Conservation (phyloP, 2,797 vertebrate species). For the Chrysolophus pictus region DNA sequence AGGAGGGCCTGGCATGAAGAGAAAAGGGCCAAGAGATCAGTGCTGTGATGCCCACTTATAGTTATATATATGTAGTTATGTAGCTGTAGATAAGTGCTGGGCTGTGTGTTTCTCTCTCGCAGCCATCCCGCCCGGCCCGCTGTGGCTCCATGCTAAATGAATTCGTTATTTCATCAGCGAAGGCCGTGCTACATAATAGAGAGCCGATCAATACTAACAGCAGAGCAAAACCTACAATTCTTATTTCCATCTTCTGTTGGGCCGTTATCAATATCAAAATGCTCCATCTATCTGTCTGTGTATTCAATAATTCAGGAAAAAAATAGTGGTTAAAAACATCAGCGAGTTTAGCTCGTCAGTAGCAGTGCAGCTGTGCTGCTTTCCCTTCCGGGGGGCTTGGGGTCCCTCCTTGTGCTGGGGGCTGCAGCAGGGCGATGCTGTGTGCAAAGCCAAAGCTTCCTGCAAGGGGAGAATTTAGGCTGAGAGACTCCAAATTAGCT, state of each 20-base stretch:
- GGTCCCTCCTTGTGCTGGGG: fast-evolving
- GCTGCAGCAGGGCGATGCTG: not conserved
- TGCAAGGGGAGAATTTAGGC: fast-evolving
- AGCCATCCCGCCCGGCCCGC: fast-evolving
- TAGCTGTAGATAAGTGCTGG: no score
- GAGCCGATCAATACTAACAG: not conserved
- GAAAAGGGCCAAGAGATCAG: not conserved
- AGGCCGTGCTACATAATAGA: not conserved
- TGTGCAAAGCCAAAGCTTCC: fast-evolving
- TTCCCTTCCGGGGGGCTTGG: fast-evolving
- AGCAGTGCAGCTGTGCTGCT: not conserved
- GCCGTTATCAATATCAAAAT: not conserved
- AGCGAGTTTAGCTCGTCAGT: not conserved
- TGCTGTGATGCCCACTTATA: fast-evolving
- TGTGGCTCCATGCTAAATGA: fast-evolving
- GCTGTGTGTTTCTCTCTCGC: fast-evolving
- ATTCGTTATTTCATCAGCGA: not conserved
- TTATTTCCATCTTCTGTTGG: not conserved
- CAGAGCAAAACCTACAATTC: not conserved
- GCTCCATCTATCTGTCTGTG: not conserved
- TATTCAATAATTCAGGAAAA: not conserved
- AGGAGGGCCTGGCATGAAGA: fast-evolving
- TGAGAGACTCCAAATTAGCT: not conserved
- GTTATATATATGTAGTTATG: no score
- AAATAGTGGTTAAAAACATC: not conserved